These are phyloP conservation scores for Mus spicilegus DNA, from an alignment of 2,113 vertebrate species.

Conservation along the genomic window DNA sequence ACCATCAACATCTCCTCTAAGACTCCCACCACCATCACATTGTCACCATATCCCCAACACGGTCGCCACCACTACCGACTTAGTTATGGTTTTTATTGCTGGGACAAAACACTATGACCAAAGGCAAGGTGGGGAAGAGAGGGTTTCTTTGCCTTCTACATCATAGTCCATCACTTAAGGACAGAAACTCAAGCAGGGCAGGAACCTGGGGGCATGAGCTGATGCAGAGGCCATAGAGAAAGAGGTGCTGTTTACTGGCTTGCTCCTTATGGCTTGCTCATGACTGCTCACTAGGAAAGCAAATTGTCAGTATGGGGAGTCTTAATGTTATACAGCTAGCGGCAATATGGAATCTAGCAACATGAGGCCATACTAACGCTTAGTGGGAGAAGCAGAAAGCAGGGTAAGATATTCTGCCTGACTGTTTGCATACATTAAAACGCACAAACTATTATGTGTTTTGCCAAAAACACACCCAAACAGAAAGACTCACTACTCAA, in stretches of 20 bases:
- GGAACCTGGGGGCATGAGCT: not conserved
- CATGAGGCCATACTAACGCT: not conserved
- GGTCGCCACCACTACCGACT: not conserved
- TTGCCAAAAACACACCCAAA: constrained; percentile 20
- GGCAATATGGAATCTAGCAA: not conserved
- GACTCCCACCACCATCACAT: not conserved
- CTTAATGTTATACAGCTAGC: not conserved
- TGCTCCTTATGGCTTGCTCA: not conserved
- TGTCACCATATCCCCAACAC: not conserved
- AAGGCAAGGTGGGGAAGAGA: not conserved
- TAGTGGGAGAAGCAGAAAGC: not conserved
- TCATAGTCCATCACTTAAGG: not conserved
- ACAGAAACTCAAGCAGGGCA: not conserved
- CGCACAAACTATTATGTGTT: not conserved
- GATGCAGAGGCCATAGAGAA: not conserved
- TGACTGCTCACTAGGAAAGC: not conserved
- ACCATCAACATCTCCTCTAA: too few species aligned
- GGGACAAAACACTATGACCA: not conserved
- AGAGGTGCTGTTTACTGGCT: not conserved
- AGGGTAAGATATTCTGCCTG: not conserved
- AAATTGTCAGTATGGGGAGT: not conserved
- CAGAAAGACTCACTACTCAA: not conserved
- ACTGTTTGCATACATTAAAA: not conserved
- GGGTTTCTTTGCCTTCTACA: not conserved
- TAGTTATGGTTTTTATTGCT: not conserved